These are phyloP conservation scores for Cottus gobio DNA, from an alignment of 2,113 vertebrate species.

Conservation along the genomic window DNA sequence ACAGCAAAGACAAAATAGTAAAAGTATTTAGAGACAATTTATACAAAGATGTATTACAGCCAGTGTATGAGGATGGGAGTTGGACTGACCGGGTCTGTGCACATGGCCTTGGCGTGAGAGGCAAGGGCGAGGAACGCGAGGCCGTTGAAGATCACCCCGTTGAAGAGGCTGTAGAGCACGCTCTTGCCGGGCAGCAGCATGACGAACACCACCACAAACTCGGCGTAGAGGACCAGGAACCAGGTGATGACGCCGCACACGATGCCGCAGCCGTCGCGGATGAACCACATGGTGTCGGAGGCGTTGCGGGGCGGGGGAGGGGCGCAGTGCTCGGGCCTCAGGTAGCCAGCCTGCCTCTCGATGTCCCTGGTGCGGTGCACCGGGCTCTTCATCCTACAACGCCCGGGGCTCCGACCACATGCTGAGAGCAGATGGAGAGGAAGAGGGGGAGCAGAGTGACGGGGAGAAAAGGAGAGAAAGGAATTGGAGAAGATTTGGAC, in stretches of 20 bases:
- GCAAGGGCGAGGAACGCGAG: constrained; percentile 95
- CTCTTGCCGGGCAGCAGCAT: constrained; percentile 93
- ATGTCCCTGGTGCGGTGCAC: constrained; percentile 93
- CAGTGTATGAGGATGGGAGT: background rate
- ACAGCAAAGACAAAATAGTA: background rate
- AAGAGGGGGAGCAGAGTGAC: constrained; percentile 19
- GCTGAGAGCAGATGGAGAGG: constrained; percentile 72
- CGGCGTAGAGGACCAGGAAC: constrained; percentile 95
- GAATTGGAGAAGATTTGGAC: constrained; percentile 9
- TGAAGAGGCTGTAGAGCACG: constrained; percentile 90
- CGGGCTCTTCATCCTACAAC: constrained; percentile 90
- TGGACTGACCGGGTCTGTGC: constrained; percentile 96
- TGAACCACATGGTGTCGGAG: constrained; percentile 94
- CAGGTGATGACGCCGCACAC: constrained; percentile 96
- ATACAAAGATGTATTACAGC: background rate
- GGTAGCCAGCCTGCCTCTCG: constrained; percentile 94
- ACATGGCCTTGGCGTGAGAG: constrained; percentile 95
- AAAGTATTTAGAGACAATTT: background rate
- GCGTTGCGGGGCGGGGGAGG: constrained; percentile 86
- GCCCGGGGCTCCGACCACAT: constrained; percentile 85
- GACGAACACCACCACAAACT: constrained; percentile 97
- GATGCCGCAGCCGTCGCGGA: constrained; percentile 96
- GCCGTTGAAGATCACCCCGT: constrained; percentile 92
- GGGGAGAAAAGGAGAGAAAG: constrained; percentile 17
- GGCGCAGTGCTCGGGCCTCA: constrained; percentile 92